Evolutionary conservation across 1,140 invertebrate genomes (phyloP).

Genomic region (Orchestia grillus): DNA sequence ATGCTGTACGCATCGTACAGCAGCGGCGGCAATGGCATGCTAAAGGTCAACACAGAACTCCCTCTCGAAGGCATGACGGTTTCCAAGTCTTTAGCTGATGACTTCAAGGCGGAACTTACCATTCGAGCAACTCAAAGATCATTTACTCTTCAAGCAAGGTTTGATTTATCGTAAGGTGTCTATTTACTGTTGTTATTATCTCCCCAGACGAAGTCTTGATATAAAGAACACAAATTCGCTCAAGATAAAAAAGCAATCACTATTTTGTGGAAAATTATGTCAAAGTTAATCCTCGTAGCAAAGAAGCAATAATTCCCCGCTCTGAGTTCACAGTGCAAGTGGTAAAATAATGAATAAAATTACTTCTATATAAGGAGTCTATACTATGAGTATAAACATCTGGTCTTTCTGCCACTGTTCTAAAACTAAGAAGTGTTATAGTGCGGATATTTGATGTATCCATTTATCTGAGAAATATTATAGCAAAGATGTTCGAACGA

Average conservation of each 20-base stretch:
- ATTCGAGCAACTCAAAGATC: constrained; percentile 78
- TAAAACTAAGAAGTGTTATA: too few species aligned
- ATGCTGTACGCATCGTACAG: constrained; percentile 38
- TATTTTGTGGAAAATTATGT: background rate
- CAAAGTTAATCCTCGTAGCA: too few species aligned
- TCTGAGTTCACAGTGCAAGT: background rate
- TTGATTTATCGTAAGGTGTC: constrained; percentile 68
- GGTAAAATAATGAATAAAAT: too few species aligned
- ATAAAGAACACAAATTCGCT: background rate
- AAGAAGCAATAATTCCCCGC: too few species aligned
- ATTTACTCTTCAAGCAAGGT: constrained; percentile 79
- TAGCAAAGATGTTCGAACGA: too few species aligned
- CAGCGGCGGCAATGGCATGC: constrained; percentile 62
- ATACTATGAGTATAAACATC: too few species aligned
- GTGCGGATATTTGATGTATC: too few species aligned
- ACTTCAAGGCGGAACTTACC: constrained; percentile 77
- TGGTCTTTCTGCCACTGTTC: too few species aligned
- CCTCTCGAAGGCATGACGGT: constrained; percentile 79
- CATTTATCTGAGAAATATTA: too few species aligned
- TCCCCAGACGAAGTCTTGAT: background rate
- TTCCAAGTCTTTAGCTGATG: constrained; percentile 72
- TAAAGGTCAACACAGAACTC: constrained; percentile 78
- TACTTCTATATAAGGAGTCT: too few species aligned
- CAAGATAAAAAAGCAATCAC: background rate
- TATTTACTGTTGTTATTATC: background rate